Conservation (phyloP, 2,113 vertebrate genomes). For the Promerops cafer region DNA sequence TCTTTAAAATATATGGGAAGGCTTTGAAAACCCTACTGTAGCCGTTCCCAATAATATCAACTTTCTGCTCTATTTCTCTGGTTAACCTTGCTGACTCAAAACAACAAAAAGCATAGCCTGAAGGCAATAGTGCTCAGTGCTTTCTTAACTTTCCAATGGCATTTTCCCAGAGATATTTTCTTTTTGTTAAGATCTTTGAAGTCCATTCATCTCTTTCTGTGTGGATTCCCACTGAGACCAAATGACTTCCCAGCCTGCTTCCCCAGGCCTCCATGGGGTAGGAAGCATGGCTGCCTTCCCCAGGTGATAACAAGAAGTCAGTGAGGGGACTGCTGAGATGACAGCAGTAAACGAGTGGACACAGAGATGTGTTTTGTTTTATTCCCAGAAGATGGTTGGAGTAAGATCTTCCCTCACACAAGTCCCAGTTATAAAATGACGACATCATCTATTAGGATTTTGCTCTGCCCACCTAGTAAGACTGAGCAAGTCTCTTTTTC, state of each 20-base stretch:
- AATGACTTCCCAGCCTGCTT: neutral
- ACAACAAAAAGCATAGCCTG: conserved; percentile 58
- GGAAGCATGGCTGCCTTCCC: neutral
- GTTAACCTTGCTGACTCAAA: conserved; percentile 63
- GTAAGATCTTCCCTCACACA: neutral
- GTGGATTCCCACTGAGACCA: conserved; percentile 8
- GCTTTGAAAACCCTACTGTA: conserved; percentile 44
- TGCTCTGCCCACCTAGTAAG: neutral
- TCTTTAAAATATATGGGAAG: conserved; percentile 21
- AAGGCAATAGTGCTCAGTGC: conserved; percentile 29
- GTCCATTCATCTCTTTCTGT: neutral
- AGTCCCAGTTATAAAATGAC: neutral
- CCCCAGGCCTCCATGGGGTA: neutral
- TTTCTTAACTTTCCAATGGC: conserved; percentile 35
- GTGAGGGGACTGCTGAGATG: neutral
- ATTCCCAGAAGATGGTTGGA: neutral
- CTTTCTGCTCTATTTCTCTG: conserved; percentile 63
- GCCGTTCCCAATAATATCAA: conserved; percentile 6
- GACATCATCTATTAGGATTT: neutral
- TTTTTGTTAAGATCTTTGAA: conserved; percentile 37
- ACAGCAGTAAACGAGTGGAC: neutral
- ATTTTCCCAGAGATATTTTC: conserved; percentile 26
- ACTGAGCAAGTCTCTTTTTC: neutral
- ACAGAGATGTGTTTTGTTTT: neutral
- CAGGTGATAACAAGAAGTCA: neutral